Evolutionary conservation across 2,797 vertebrate species (phyloP).

Genomic region (Halcyon badia): DNA sequence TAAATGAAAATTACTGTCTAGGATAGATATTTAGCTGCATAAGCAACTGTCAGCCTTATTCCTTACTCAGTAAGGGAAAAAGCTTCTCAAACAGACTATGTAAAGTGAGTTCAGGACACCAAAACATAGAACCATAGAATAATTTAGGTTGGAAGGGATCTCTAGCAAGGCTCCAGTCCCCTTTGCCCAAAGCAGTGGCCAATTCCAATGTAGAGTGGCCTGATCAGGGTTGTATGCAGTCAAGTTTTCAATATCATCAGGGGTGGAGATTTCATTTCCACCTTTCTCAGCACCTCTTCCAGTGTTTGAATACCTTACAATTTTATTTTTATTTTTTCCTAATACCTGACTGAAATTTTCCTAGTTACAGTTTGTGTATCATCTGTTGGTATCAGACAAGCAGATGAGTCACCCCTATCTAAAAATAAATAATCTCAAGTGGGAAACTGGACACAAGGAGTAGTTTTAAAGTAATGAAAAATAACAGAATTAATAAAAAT

Average conservation of each 20-base stretch:
- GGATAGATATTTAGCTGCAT: not conserved
- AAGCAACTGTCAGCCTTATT: not conserved
- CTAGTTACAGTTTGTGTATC: not conserved
- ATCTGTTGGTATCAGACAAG: not conserved
- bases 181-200: not conserved
- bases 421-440: not conserved
- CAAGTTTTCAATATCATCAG: not conserved
- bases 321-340: not conserved
- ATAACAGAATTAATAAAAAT: not conserved
- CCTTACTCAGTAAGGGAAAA: not conserved
- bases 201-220: not conserved
- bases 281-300: accelerated
- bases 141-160: not conserved
- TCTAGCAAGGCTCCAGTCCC: not conserved
- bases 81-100: not conserved
- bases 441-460: not conserved
- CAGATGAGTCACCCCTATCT: not conserved
- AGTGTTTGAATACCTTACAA: not conserved
- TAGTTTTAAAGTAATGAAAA: not conserved
- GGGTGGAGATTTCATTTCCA: not conserved
- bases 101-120: not conserved
- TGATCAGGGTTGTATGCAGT: not conserved
- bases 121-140: not conserved
- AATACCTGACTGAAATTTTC: not conserved
- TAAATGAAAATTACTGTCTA: not conserved